Evolutionary conservation across 2,888 invertebrate species (phyloP).

Genomic region (Nomada ruficornis): DNA sequence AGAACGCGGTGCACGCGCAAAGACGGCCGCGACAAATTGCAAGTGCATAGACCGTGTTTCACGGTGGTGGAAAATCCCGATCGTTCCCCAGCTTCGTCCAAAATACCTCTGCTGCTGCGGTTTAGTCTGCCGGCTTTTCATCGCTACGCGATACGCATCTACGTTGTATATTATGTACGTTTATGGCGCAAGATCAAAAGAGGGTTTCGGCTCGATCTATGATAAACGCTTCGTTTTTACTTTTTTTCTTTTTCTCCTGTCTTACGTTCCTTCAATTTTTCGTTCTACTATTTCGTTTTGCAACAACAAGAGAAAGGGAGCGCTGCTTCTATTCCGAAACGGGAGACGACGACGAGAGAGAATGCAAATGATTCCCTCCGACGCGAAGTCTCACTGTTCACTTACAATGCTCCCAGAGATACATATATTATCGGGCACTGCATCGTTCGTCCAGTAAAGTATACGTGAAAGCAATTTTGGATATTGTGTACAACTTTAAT

Average conservation of each 20-base stretch:
- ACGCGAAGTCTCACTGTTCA: conserved; percentile 44
- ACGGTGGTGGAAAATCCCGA: conserved; percentile 45
- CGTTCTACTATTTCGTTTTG: background rate
- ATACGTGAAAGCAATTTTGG: background rate
- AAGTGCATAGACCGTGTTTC: conserved; percentile 4
- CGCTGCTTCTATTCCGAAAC: conserved; percentile 47
- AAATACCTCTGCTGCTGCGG: conserved; percentile 84
- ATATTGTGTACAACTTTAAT: too few species aligned
- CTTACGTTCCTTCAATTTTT: conserved; percentile 22
- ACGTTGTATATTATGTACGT: conserved; percentile 54
- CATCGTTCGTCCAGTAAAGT: conserved; percentile 47
- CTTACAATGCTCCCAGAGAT: conserved; percentile 44
- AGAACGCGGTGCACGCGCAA: conserved; percentile 47
- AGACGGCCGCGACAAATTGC: conserved; percentile 35
- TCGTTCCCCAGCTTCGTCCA: conserved; percentile 81
- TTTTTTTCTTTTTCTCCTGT: background rate
- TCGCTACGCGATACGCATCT: conserved; percentile 52
- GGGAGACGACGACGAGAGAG: conserved; percentile 50
- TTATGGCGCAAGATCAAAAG: conserved; percentile 77
- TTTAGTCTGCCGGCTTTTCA: conserved; percentile 80
- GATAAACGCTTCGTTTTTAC: background rate
- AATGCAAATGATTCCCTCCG: conserved; percentile 26
- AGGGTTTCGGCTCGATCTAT: conserved; percentile 53
- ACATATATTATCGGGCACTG: conserved; percentile 15
- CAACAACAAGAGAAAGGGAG: conserved; percentile 6